Conservation (phyloP, 37 sponge, comb jelly and placozoan genomes). For the Beroe forskalii region DNA sequence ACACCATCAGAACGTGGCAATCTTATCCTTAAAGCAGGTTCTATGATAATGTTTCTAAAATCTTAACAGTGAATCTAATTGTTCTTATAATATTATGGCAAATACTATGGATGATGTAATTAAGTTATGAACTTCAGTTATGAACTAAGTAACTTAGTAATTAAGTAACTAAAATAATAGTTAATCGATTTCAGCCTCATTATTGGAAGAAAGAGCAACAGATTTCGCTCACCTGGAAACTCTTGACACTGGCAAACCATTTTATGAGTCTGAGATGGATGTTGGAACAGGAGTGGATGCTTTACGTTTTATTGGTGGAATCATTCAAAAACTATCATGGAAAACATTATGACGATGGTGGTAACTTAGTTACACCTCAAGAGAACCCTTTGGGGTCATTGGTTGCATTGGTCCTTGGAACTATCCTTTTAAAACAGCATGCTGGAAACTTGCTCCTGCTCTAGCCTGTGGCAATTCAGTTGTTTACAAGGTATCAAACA, state of each 20-base stretch:
- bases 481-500: slow-evolving; percentile 63
- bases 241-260: slow-evolving; percentile 49
- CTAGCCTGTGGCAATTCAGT: slow-evolving; percentile 67
- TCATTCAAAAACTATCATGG: slow-evolving; percentile 57
- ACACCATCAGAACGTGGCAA: slow-evolving; percentile 10
- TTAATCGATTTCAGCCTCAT: slow-evolving; percentile 14
- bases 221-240: slow-evolving; percentile 57
- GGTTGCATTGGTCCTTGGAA: slow-evolving; percentile 69
- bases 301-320: slow-evolving; percentile 21
- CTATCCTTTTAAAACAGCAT: slow-evolving; percentile 65
- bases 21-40: slow-evolving; percentile 38
- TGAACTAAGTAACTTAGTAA: no score
- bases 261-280: slow-evolving; percentile 42
- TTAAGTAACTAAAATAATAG: no score
- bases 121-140: no score
- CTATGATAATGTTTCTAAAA: no score
- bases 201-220: slow-evolving; percentile 1
- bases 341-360: slow-evolving; percentile 64
- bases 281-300: slow-evolving; percentile 43
- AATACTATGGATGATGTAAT: no score
- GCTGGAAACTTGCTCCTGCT: slow-evolving; percentile 70
- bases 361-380: slow-evolving; percentile 66
- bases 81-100: not conserved
- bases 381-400: slow-evolving; percentile 66
- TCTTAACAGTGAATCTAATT: not conserved